A percentile compares a stretch with the other conserved stretches of the same genome.
These are phyloP conservation scores for Synodontis membranacea DNA, from an alignment of 2,113 vertebrate genomes.

Conservation along the genomic window DNA sequence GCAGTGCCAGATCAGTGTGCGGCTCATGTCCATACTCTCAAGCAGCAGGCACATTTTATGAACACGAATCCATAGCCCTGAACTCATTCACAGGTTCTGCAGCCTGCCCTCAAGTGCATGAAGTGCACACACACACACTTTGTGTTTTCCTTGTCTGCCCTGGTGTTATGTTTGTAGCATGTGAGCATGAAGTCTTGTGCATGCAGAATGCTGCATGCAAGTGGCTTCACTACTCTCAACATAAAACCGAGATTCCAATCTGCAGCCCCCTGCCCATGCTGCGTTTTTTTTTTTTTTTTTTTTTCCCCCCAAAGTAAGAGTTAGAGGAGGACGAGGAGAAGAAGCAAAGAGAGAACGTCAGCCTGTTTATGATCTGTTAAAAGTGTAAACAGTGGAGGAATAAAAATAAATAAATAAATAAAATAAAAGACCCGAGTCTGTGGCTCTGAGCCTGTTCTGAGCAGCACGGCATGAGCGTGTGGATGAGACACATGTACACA, in stretches of 20 bases:
- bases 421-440: too few species aligned
- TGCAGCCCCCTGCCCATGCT: conserved; percentile 22
- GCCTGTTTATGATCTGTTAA: neutral
- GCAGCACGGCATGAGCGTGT: neutral
- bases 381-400: neutral
- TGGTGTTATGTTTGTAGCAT: neutral
- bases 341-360: neutral
- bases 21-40: neutral
- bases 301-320: conserved; percentile 33
- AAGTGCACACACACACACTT: too few species aligned
- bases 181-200: neutral
- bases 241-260: conserved; percentile 16
- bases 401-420: too few species aligned
- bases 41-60: neutral
- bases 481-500: neutral
- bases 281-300: too few species aligned
- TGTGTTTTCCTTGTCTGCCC: neutral
- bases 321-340: too few species aligned
- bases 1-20: neutral
- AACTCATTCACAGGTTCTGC: neutral
- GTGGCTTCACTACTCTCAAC: conserved; percentile 3
- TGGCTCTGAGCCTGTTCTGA: too few species aligned
- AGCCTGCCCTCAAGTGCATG: neutral
- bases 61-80: neutral
- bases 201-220: conserved; percentile 19